Evolutionary conservation across 1,140 invertebrate genomes (phyloP), one percentile per base, ranked within the genome.

Genomic region (Gryon sp.): DNA sequence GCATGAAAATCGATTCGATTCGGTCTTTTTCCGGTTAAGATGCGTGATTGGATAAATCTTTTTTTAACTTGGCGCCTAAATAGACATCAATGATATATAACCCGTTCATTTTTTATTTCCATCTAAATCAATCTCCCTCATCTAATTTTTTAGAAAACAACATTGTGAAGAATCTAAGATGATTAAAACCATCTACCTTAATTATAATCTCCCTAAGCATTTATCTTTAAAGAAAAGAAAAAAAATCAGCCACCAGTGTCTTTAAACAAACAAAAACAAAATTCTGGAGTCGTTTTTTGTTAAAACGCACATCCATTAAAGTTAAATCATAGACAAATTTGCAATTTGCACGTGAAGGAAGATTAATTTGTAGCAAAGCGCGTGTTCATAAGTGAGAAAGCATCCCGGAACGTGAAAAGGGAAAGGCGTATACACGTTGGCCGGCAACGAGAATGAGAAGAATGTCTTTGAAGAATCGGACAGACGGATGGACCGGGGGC

Each of bases 401-500:
- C 32, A 45, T 45, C 48, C 15, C 7, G 50, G 43, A 55, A 52
- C 57, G 43, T 38, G 11, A 53, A 60, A 32, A 60, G 40, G 45
- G 65, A 69, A 34, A 59, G 38, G 40, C 4, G 46, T 38, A 52
- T 76, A 36, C 16, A 24, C 30, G 30, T 8, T 14, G 8, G 45
- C 32, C 59, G 7, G 22, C 4, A 36, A 63, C 32, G 38, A 69
- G 65, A 63, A 68, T 38, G 65, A 63, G 75, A 80, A 34, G 74
- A 69, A 77, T 80, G 81, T 82, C 75, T 82, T 79, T 83, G 76
- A 52, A 32, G 73, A 81, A 81, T 69, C 43, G 60, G 65, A 69
- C 59, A 40, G 70, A 79, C 81, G 80, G 48, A 69, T 48, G 63
- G 48, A 68, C 48, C 34, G 70, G 74, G 63, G 40, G 20, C 69